These are phyloP conservation scores for Oscarella lobularis DNA, from an alignment of 37 sponge, comb jelly and placozoan genomes.

Conservation along the genomic window DNA sequence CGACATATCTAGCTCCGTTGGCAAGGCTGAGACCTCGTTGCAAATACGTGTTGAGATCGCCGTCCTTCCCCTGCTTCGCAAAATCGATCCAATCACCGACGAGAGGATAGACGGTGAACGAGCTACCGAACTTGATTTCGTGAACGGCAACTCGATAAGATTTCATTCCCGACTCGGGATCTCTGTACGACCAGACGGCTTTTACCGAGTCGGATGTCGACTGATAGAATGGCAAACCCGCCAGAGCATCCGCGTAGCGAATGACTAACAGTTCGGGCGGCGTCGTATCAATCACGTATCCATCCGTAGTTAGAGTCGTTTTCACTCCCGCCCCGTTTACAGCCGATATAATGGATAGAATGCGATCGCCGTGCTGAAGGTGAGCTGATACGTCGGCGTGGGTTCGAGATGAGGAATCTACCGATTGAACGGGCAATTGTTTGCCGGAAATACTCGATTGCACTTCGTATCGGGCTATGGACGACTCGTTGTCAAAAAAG, in stretches of 20 bases:
- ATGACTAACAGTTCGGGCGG: not conserved
- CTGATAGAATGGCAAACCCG: not conserved
- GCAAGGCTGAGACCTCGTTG: not conserved
- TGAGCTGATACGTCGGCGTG: not conserved
- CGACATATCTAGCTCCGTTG: not conserved
- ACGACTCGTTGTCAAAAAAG: conserved; percentile 32
- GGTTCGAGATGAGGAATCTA: not conserved
- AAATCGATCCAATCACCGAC: not conserved
- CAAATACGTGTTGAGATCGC: not conserved
- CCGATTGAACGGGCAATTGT: not conserved
- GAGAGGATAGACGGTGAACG: not conserved
- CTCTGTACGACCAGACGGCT: not conserved
- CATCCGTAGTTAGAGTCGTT: not conserved
- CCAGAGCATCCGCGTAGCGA: not conserved
- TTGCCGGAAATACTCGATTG: not conserved
- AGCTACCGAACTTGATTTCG: not conserved
- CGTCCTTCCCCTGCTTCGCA: not conserved
- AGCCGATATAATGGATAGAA: not conserved
- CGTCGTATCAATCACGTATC: not conserved
- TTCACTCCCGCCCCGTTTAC: not conserved
- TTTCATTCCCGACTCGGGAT: not conserved
- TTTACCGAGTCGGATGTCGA: not conserved
- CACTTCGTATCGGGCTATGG: conserved; percentile 13
- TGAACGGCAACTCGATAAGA: not conserved
- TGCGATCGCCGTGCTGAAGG: not conserved